These are phyloP conservation scores for Cochlearius cochlearius DNA, from an alignment of 2,113 vertebrate genomes.

Conservation along the genomic window DNA sequence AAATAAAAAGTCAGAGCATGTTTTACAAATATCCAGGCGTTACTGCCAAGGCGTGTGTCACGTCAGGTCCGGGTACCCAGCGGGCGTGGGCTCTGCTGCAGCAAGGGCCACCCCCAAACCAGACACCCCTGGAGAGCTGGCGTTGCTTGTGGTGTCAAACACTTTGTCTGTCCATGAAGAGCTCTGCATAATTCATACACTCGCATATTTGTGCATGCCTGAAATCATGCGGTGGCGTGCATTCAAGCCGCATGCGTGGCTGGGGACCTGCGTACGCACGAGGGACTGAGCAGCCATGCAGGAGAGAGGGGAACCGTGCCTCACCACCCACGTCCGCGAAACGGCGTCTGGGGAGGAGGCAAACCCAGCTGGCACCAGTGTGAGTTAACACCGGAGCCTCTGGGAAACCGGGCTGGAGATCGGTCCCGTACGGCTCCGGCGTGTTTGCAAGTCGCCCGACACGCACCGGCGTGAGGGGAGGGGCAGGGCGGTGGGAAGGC, in stretches of 20 bases:
- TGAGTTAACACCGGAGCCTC: accelerated
- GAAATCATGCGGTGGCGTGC: not conserved
- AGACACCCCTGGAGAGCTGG: not conserved
- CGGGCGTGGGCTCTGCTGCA: not conserved
- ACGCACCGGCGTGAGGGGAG: accelerated
- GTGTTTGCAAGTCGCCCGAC: not conserved
- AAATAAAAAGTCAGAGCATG: not conserved
- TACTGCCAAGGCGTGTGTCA: not conserved
- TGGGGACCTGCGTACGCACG: accelerated
- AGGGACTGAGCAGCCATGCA: not conserved
- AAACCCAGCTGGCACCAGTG: not conserved
- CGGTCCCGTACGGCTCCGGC: accelerated
- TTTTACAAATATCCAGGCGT: not conserved
- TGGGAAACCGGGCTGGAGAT: not conserved
- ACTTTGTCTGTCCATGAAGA: not conserved
- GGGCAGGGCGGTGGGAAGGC: not conserved
- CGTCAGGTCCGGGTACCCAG: not conserved
- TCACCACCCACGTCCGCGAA: accelerated
- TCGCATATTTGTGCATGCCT: not conserved
- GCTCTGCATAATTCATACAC: accelerated
- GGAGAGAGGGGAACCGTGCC: not conserved
- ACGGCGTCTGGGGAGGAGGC: not conserved
- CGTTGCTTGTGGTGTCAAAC: accelerated
- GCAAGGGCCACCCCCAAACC: not conserved
- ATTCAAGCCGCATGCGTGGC: not conserved